Conservation (phyloP, 2,888 invertebrate species). For the Stenolophus ochropezus region DNA sequence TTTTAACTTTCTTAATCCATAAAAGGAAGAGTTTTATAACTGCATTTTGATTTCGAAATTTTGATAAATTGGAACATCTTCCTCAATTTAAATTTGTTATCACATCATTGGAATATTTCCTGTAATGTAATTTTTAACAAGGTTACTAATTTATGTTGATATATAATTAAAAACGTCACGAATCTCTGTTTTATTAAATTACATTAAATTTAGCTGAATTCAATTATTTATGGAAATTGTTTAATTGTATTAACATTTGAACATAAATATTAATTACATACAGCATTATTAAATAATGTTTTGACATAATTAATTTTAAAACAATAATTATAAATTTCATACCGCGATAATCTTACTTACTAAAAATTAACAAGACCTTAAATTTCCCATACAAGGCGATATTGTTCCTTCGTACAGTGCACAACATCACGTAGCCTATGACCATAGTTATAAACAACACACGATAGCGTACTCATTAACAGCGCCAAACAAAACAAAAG, state of each 20-base stretch:
- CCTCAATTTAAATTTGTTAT: not conserved
- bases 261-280: not conserved
- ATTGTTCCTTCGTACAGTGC: conserved; percentile 8
- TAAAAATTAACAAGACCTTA: conserved; percentile 23
- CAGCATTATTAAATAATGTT: not conserved
- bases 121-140: not conserved
- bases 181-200: not conserved
- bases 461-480: conserved; percentile 54
- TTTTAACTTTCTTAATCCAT: not conserved
- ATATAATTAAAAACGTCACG: not conserved
- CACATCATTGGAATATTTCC: not conserved
- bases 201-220: not conserved
- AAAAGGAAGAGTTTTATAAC: not conserved
- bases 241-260: not conserved
- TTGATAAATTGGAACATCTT: not conserved
- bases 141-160: not conserved
- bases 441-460: conserved; percentile 32
- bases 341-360: not conserved
- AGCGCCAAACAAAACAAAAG: conserved; percentile 52
- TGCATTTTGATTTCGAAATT: not conserved
- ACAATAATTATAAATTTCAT: not conserved
- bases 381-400: conserved; percentile 27
- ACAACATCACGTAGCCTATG: conserved; percentile 19
- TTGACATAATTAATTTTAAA: not conserved
- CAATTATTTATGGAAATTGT: not conserved